Conservation (phyloP, 1,140 invertebrate genomes). For the Helicoverpa zea region DNA sequence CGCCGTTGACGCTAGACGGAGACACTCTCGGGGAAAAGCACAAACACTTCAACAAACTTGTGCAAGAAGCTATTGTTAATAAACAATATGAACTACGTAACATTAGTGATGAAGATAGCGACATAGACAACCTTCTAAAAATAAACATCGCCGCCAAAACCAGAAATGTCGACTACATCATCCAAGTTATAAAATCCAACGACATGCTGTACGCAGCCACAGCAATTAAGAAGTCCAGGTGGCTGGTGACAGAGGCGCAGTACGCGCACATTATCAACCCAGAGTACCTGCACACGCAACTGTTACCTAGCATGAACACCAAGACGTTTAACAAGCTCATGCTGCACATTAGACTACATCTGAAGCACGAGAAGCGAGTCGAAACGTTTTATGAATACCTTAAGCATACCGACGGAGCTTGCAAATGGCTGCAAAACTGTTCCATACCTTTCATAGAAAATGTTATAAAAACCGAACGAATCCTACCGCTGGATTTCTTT, state of each 20-base stretch:
- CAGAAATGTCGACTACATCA: slow-evolving; percentile 60
- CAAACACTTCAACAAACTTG: slow-evolving; percentile 30
- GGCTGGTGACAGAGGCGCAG: slow-evolving; percentile 69
- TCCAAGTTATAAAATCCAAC: slow-evolving; percentile 64
- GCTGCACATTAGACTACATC: slow-evolving; percentile 63
- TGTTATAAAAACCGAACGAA: slow-evolving; percentile 55
- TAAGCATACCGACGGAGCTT: slow-evolving; percentile 56
- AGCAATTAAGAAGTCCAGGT: slow-evolving; percentile 68
- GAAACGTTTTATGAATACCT: slow-evolving; percentile 70
- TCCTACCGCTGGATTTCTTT: slow-evolving; percentile 55
- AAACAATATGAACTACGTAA: slow-evolving; percentile 47
- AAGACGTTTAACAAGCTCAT: slow-evolving; percentile 68
- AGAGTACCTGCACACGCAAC: slow-evolving; percentile 61
- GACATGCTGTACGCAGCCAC: slow-evolving; percentile 72
- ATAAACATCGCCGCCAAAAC: slow-evolving; percentile 68
- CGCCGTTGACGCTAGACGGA: not conserved
- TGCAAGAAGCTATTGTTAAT: slow-evolving; percentile 48
- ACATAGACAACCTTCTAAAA: slow-evolving; percentile 69
- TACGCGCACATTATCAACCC: slow-evolving; percentile 73
- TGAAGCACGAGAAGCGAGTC: slow-evolving; percentile 66
- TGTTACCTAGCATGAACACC: slow-evolving; percentile 68
- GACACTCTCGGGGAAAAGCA: slow-evolving; percentile 20
- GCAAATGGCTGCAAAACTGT: slow-evolving; percentile 72
- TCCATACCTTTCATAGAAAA: slow-evolving; percentile 65
- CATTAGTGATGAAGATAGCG: slow-evolving; percentile 58